These are phyloP conservation scores for Orthonychiurus folsomi DNA, from an alignment of 2,888 invertebrate species.

Conservation along the genomic window DNA sequence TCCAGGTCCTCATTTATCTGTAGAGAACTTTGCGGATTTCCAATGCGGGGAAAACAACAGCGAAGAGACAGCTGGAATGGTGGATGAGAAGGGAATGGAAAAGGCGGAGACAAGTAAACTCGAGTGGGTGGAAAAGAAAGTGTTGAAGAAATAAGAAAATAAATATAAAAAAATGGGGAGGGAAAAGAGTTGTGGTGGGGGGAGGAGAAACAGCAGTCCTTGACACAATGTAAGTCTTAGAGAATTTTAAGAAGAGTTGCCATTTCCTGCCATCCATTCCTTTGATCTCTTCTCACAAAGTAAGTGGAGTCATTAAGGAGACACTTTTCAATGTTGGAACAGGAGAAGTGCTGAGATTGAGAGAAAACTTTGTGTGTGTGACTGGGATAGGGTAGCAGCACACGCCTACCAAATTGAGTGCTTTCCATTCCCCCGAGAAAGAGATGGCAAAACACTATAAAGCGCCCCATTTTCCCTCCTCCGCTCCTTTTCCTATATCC, in stretches of 20 bases:
- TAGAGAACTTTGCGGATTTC: no score
- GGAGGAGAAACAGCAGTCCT: slow-evolving; percentile 13
- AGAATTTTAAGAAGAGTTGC: slow-evolving; percentile 39
- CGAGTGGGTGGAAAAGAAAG: slow-evolving; percentile 6
- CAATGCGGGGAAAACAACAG: not conserved
- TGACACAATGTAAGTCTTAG: slow-evolving; percentile 29
- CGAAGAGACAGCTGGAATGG: not conserved
- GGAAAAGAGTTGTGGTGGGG: not conserved
- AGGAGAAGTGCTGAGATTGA: slow-evolving; percentile 5
- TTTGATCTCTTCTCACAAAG: slow-evolving; percentile 35
- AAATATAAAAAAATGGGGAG: not conserved
- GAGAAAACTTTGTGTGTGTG: slow-evolving; percentile 3
- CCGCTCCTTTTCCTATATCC: slow-evolving; percentile 9
- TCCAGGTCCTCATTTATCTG: no score
- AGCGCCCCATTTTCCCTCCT: slow-evolving; percentile 38
- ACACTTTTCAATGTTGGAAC: slow-evolving; percentile 26
- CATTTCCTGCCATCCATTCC: slow-evolving; percentile 32
- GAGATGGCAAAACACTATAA: slow-evolving; percentile 37
- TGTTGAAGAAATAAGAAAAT: not conserved
- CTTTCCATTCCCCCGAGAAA: slow-evolving; percentile 29
- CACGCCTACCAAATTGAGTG: slow-evolving; percentile 27
- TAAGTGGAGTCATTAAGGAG: slow-evolving; percentile 39
- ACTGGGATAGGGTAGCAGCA: no score
- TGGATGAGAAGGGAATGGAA: slow-evolving; percentile 6
- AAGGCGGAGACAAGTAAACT: slow-evolving; percentile 16